phyloP scores from a whole-genome alignment of 2,113 vertebrate genomes.

The Eudorcas thomsonii region DNA sequence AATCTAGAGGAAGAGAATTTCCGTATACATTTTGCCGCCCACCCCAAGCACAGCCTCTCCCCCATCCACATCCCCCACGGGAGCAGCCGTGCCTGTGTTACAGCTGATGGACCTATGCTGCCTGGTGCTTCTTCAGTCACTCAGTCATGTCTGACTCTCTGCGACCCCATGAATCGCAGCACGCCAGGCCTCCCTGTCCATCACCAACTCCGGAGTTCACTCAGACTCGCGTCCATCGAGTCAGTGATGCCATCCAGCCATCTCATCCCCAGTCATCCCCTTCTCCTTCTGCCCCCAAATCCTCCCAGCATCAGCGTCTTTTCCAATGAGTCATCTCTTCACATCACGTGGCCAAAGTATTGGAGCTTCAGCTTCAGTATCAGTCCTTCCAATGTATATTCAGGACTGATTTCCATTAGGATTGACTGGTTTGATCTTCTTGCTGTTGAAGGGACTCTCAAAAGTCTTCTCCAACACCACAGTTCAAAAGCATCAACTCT shows the following conservation, averaged over 20 bases:
- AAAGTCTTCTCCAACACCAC: not conserved
- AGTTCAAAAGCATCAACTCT: not conserved
- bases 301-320: not conserved
- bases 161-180: not conserved
- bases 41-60: too few species aligned
- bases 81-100: rapidly evolving
- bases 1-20: not conserved
- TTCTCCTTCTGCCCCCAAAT: not conserved
- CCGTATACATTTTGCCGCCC: too few species aligned
- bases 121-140: rapidly evolving
- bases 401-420: not conserved
- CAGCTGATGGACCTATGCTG: not conserved
- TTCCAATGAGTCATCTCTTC: not conserved
- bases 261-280: not conserved
- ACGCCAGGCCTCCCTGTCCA: not conserved
- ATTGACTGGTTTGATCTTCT: not conserved
- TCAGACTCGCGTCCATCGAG: not conserved
- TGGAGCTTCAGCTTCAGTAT: not conserved
- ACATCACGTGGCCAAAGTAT: not conserved
- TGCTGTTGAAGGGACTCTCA: not conserved
- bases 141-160: rapidly evolving
- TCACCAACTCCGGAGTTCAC: not conserved
- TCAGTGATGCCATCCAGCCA: not conserved
- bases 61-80: rapidly evolving
- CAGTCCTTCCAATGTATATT: not conserved